Percentiles rank a stretch among this genome's conserved stretches.
phyloP scores from a whole-genome alignment of 2,888 invertebrate species.

The Sarcophaga rosellei region DNA sequence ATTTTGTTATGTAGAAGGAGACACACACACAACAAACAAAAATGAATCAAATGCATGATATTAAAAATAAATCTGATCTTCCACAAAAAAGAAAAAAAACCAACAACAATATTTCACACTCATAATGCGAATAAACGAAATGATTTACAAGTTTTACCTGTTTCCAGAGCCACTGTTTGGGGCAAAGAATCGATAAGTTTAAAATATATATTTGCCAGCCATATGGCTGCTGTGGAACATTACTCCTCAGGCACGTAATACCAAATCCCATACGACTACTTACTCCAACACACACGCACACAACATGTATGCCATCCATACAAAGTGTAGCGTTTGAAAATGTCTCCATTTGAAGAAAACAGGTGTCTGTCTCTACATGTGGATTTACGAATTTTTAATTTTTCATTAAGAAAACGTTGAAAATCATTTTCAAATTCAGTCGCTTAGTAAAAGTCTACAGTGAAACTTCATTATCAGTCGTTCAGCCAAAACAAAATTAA shows the following conservation, averaged over 20 bases:
- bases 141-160: constrained; percentile 61
- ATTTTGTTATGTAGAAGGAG: constrained; percentile 24
- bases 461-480: constrained; percentile 47
- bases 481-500: background rate
- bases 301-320: no score
- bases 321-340: background rate
- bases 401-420: constrained; percentile 40
- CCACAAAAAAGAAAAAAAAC: constrained; percentile 3
- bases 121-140: background rate
- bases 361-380: constrained; percentile 32
- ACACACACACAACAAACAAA: background rate
- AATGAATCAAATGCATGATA: constrained; percentile 20
- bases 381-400: constrained; percentile 48
- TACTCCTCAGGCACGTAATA: background rate
- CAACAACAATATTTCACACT: constrained; percentile 5
- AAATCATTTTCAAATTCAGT: constrained; percentile 51
- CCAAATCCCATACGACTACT: background rate
- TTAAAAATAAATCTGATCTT: constrained; percentile 33
- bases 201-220: background rate
- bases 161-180: constrained; percentile 50
- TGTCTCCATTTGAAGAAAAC: constrained; percentile 46
- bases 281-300: constrained; percentile 18
- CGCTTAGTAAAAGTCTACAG: constrained; percentile 43
- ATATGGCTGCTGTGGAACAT: constrained; percentile 21
- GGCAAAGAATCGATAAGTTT: constrained; percentile 55